Conservation (phyloP, 2,888 invertebrate genomes). For the Saturnia japonica region DNA sequence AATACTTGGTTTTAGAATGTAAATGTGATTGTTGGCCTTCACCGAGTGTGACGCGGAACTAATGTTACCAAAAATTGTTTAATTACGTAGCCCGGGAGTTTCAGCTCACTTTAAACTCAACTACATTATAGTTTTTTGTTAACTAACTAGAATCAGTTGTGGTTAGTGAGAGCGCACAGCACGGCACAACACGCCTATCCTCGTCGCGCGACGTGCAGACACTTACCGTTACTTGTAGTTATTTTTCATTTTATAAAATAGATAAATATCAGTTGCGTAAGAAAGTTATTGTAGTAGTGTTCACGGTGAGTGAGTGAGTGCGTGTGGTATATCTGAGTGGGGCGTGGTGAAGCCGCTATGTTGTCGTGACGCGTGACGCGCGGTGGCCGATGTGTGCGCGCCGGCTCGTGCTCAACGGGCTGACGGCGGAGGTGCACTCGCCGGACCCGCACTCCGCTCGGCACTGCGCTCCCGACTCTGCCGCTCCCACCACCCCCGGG, state of each 20-base stretch:
- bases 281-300: neutral
- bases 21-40: neutral
- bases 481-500: slow-evolving; percentile 28
- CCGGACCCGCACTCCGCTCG: slow-evolving; percentile 44
- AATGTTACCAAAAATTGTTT: neutral
- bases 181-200: too few relatives aligned
- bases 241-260: too few relatives aligned
- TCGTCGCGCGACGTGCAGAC: too few relatives aligned
- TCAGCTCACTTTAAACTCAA: too few relatives aligned
- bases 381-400: slow-evolving; percentile 49
- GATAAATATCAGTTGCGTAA: too few relatives aligned
- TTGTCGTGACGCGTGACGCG: slow-evolving; percentile 25
- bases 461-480: slow-evolving; percentile 24
- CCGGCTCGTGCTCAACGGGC: slow-evolving; percentile 72
- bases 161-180: too few relatives aligned
- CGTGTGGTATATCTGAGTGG: neutral
- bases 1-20: too few relatives aligned
- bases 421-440: slow-evolving; percentile 64
- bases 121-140: too few relatives aligned
- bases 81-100: neutral
- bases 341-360: neutral
- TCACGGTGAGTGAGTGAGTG: neutral
- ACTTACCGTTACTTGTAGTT: too few relatives aligned
- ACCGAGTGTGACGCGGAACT: neutral
- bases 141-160: too few relatives aligned